These are phyloP conservation scores for Eupeodes latifasciatus DNA, from an alignment of 2,888 invertebrate genomes.

Conservation along the genomic window DNA sequence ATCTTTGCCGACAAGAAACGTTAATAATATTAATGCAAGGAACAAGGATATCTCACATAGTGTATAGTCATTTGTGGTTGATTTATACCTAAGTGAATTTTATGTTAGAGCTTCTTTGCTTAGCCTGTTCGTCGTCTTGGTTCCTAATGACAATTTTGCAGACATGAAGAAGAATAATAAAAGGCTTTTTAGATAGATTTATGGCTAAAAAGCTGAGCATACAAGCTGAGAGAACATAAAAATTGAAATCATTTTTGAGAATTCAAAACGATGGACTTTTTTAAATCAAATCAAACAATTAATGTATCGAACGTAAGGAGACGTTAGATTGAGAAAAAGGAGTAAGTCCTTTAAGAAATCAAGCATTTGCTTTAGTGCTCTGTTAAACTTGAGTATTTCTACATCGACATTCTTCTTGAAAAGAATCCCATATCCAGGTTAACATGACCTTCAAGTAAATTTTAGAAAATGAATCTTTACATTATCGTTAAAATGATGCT, in stretches of 20 bases:
- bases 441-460: neutral
- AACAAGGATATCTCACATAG: neutral
- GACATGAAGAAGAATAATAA: neutral
- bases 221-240: neutral
- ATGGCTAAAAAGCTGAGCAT: neutral
- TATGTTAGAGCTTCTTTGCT: neutral
- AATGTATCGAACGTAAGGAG: neutral
- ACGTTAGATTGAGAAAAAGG: too few species aligned
- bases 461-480: neutral
- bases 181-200: conserved; percentile 7
- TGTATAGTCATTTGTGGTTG: neutral
- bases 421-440: neutral
- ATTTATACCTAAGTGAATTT: conserved; percentile 7
- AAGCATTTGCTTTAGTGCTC: too few species aligned
- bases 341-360: too few species aligned
- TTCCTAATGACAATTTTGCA: neutral
- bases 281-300: neutral
- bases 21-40: conserved; percentile 25
- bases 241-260: neutral
- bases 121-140: neutral
- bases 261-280: neutral
- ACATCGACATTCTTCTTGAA: too few species aligned
- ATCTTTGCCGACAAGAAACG: conserved; percentile 9
- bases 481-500: conserved; percentile 6
- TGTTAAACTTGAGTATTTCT: too few species aligned